Base-by-base conservation (phyloP, 2,797 vertebrate genomes). In the Lepilemur septentrionalis region DNA sequence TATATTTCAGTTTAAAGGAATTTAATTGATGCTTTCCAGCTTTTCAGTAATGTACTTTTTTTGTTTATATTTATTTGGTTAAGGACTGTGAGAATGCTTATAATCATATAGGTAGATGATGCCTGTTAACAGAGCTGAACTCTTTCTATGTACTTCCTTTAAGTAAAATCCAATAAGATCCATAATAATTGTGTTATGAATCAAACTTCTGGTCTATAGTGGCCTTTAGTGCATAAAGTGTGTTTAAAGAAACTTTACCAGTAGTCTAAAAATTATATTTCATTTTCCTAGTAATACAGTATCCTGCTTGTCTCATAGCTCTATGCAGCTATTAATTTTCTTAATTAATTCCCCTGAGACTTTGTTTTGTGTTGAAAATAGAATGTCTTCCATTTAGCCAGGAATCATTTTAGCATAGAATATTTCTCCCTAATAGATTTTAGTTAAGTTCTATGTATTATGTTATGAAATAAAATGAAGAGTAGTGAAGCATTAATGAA, bases 351-450 rank as follows among this genome's bases (percentile, higher is more conserved):
- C 72, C 67, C 20, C 9, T 85, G 17, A 43, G 46, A 80, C 30
- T 93, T 97, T 57, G 20, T 79, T 91, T 91, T 96, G 28, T 84
- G 9, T 89, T 96, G 35, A 41, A 96, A 97, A 94, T 93, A 92
- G 41, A 91, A 46, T 94, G 70, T 50, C 41, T 96, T 25, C 13
- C 91, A 28, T 63, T 94, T 89, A 96, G 65, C 50, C 9, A 88
- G 32, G 43, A 76, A 70, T 93, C 14, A 28, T 93, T 94, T 94
- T 80, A 92, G 9, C 30, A 46, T 57, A 80, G 76, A 92, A 22
- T 80, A 78, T 93, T 95, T 94, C 78, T 93, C 67, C 92, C 15
- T 93, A 88, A 86, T 65, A 91, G 38, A 86, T 94, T 96, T 94
- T 96, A 95, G 83, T 94, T 78, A 91, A 88, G 57, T 97, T 93